Evolutionary conservation across 2,888 invertebrate species (phyloP).

Genomic region (Mythimna lalbum): DNA sequence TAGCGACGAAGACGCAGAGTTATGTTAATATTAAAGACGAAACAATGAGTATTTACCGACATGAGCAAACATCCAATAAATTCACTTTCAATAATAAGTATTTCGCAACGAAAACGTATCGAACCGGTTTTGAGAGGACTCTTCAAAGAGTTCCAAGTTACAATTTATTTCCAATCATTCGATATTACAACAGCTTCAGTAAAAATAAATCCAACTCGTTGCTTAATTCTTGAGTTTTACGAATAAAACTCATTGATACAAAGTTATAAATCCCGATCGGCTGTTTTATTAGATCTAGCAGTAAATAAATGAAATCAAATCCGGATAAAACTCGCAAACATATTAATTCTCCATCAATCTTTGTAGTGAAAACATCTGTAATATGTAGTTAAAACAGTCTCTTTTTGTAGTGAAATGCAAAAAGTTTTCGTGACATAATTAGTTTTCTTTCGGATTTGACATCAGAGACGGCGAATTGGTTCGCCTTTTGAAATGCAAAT

Average conservation of each 20-base stretch:
- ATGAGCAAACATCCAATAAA: constrained; percentile 9
- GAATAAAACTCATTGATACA: constrained; percentile 43
- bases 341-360: constrained; percentile 22
- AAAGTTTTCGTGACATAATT: constrained; percentile 73
- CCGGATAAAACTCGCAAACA: constrained; percentile 22
- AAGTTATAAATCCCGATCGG: constrained; percentile 30
- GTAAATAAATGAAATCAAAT: constrained; percentile 39
- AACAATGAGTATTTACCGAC: constrained; percentile 1
- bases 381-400: constrained; percentile 1
- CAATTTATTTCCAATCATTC: constrained; percentile 45
- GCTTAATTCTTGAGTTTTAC: constrained; percentile 28
- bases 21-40: background rate
- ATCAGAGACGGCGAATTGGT: constrained; percentile 53
- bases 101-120: constrained; percentile 9
- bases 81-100: constrained; percentile 15
- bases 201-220: constrained; percentile 34
- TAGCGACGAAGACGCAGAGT: background rate
- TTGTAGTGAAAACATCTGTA: constrained; percentile 5
- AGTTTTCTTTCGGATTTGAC: constrained; percentile 74
- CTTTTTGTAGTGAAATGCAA: constrained; percentile 48
- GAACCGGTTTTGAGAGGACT: constrained; percentile 16
- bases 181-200: constrained; percentile 29
- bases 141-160: constrained; percentile 33
- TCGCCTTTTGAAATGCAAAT: constrained; percentile 78
- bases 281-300: constrained; percentile 49